Evolutionary conservation across 2,888 invertebrate genomes (phyloP).

Genomic region (Achlya flavicornis): DNA sequence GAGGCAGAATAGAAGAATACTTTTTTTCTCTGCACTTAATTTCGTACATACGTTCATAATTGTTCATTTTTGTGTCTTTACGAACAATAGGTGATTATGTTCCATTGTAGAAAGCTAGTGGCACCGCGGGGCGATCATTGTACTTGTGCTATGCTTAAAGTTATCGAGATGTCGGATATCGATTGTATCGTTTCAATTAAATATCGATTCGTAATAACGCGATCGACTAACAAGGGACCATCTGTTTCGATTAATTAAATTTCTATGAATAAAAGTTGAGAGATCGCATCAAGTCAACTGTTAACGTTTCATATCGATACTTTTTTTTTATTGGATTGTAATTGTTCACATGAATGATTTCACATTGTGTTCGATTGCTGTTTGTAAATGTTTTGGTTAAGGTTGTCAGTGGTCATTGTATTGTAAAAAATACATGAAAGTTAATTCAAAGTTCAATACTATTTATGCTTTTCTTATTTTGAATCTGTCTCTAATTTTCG

Average conservation of each 20-base stretch:
- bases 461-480: too few species aligned
- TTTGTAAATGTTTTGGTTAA: slow-evolving; percentile 10
- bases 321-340: slow-evolving; percentile 26
- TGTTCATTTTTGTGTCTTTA: slow-evolving; percentile 63
- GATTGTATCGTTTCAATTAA: slow-evolving; percentile 70
- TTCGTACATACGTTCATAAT: slow-evolving; percentile 44
- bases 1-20: not conserved
- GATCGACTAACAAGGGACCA: slow-evolving; percentile 76
- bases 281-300: slow-evolving; percentile 49
- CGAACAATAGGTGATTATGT: slow-evolving; percentile 81
- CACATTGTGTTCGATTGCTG: slow-evolving; percentile 1
- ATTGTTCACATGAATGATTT: slow-evolving; percentile 16
- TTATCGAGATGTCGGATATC: slow-evolving; percentile 57
- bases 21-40: not conserved
- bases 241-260: slow-evolving; percentile 80
- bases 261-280: slow-evolving; percentile 53
- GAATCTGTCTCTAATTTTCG: not conserved
- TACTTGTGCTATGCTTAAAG: slow-evolving; percentile 64
- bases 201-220: slow-evolving; percentile 64
- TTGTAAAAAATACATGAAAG: not conserved
- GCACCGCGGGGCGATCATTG: slow-evolving; percentile 76
- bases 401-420: slow-evolving; percentile 8
- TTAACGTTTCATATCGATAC: slow-evolving; percentile 42
- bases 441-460: not conserved
- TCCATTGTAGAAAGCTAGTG: slow-evolving; percentile 71